Percentiles rank a stretch among this genome's conserved stretches.
These are phyloP conservation scores for Meles meles DNA, from an alignment of 2,113 vertebrate species.

Conservation along the genomic window DNA sequence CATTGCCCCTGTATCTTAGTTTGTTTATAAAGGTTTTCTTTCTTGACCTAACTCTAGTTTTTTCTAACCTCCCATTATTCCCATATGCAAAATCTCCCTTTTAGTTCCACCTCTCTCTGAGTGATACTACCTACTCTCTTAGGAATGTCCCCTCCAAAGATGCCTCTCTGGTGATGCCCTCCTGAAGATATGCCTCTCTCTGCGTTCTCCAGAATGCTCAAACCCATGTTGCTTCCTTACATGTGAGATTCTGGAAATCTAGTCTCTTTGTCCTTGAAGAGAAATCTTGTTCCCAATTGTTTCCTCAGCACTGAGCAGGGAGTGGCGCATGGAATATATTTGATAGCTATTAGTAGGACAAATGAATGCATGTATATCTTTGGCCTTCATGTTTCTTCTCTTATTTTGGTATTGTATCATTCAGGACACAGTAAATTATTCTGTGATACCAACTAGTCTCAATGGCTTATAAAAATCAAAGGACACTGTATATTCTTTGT, in stretches of 20 bases:
- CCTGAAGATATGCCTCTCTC: neutral
- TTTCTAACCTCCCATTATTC: neutral
- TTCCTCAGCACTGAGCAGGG: neutral
- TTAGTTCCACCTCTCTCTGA: neutral
- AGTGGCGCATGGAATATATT: neutral
- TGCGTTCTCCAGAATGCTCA: neutral
- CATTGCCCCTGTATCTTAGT: neutral
- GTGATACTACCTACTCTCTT: neutral
- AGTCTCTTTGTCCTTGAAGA: neutral
- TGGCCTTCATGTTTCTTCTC: neutral
- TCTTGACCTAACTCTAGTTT: neutral
- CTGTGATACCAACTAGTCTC: neutral
- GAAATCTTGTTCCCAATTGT: neutral
- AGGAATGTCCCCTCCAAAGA: neutral
- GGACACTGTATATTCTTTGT: neutral
- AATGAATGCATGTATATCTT: neutral
- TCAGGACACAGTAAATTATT: neutral
- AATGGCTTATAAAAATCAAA: neutral
- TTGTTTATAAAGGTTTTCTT: slow-evolving; percentile 1
- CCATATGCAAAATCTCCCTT: neutral
- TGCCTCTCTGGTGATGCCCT: neutral
- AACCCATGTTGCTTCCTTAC: neutral
- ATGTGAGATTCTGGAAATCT: neutral
- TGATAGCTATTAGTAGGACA: neutral
- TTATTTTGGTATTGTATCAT: neutral